Conservation (phyloP, 2,797 vertebrate species). For the Mareca penelope region DNA sequence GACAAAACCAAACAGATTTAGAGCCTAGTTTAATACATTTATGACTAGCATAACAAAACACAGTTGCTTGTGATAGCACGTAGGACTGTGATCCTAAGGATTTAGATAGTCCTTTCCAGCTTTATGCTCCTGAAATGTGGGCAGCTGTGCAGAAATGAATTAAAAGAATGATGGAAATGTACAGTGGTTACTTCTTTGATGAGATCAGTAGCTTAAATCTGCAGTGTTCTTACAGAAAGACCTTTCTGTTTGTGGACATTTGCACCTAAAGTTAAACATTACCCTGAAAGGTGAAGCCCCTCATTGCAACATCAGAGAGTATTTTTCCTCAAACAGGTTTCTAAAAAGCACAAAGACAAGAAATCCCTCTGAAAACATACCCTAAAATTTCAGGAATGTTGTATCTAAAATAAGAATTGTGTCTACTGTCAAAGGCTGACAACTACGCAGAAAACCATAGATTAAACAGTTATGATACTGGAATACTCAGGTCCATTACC, state of each 20-base stretch:
- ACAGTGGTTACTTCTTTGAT: neutral
- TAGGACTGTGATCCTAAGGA: neutral
- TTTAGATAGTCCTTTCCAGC: neutral
- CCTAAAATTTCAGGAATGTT: neutral
- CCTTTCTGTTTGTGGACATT: neutral
- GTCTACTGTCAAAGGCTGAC: neutral
- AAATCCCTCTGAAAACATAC: neutral
- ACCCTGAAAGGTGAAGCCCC: conserved; percentile 30
- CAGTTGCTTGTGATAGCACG: neutral
- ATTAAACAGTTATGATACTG: neutral
- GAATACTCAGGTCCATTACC: neutral
- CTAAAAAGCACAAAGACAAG: neutral
- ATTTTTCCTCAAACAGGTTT: conserved; percentile 38
- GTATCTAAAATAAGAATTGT: neutral
- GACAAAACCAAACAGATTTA: neutral
- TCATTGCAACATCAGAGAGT: conserved; percentile 53
- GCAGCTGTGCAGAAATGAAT: neutral
- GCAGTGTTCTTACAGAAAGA: neutral
- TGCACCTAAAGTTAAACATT: conserved; percentile 56
- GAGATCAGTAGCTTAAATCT: neutral
- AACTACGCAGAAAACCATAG: neutral
- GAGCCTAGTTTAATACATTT: neutral
- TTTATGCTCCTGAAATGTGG: neutral
- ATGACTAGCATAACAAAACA: neutral
- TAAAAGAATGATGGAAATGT: neutral